Conservation (phyloP, 2,113 vertebrate species). For the Ailuropoda melanoleuca region DNA sequence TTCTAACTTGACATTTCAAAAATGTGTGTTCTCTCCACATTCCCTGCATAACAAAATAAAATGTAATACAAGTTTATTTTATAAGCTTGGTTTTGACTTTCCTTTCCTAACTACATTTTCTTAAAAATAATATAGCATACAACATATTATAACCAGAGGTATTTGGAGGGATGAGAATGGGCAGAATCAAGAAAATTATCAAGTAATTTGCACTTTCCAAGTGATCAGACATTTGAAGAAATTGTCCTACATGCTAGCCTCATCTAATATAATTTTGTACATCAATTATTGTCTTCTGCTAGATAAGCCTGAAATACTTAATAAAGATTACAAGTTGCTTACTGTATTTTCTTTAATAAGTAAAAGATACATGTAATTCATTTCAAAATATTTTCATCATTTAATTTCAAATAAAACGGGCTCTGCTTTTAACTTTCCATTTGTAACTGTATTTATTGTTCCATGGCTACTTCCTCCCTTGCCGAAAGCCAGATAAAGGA, state of each 20-base stretch:
- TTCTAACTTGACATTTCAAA: not conserved
- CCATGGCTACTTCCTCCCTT: not conserved
- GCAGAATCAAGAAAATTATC: not conserved
- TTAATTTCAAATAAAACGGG: not conserved
- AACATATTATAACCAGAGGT: not conserved
- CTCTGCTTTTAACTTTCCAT: not conserved
- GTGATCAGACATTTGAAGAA: not conserved
- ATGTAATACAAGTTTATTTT: not conserved
- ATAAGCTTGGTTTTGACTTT: not conserved
- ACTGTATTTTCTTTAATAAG: not conserved
- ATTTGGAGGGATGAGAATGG: not conserved
- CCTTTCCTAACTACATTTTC: not conserved
- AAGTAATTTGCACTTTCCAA: not conserved
- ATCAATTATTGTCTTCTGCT: not conserved
- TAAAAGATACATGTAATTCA: not conserved
- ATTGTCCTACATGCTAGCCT: not conserved
- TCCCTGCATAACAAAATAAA: not conserved
- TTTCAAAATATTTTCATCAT: not conserved
- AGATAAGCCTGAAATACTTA: not conserved
- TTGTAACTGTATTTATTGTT: not conserved
- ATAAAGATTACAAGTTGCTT: not conserved
- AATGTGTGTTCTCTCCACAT: not conserved
- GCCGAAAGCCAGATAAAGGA: not conserved
- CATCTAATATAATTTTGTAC: not conserved
- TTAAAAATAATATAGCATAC: not conserved